These are phyloP conservation scores for Columba livia DNA, from an alignment of 2,113 vertebrate species.

Conservation along the genomic window DNA sequence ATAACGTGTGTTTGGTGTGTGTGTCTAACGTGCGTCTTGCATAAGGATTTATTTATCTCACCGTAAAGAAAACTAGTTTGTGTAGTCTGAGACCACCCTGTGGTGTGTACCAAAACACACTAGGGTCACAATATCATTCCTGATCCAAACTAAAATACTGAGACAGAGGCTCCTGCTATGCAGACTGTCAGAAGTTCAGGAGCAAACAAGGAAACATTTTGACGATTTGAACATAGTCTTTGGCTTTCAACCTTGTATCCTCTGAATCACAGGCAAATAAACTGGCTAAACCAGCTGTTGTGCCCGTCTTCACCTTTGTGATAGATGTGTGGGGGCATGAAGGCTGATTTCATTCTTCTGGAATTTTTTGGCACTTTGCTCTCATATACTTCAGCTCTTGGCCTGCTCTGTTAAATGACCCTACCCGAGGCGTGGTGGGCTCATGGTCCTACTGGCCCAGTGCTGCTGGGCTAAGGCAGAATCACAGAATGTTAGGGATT, in stretches of 20 bases:
- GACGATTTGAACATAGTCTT: neutral
- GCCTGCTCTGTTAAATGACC: too few relatives aligned
- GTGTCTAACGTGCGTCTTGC: neutral
- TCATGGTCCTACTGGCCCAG: rapidly evolving
- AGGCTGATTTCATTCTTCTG: rapidly evolving
- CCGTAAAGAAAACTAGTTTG: neutral
- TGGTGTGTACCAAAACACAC: neutral
- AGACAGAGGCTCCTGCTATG: neutral
- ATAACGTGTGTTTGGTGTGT: neutral
- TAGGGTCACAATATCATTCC: neutral
- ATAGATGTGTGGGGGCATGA: rapidly evolving
- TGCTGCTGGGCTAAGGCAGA: too few relatives aligned
- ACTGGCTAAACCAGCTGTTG: neutral
- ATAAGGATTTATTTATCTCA: neutral
- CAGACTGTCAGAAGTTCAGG: neutral
- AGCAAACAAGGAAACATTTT: neutral
- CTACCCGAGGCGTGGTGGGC: rapidly evolving
- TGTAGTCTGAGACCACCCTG: neutral
- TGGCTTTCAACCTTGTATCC: neutral
- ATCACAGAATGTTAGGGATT: too few relatives aligned
- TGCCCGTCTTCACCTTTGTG: neutral
- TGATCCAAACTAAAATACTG: neutral
- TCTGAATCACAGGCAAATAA: rapidly evolving
- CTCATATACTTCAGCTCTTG: neutral
- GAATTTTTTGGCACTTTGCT: neutral